Conservation (phyloP, 53 echinoderm and acorn worm genomes). For the Henricia sp. region DNA sequence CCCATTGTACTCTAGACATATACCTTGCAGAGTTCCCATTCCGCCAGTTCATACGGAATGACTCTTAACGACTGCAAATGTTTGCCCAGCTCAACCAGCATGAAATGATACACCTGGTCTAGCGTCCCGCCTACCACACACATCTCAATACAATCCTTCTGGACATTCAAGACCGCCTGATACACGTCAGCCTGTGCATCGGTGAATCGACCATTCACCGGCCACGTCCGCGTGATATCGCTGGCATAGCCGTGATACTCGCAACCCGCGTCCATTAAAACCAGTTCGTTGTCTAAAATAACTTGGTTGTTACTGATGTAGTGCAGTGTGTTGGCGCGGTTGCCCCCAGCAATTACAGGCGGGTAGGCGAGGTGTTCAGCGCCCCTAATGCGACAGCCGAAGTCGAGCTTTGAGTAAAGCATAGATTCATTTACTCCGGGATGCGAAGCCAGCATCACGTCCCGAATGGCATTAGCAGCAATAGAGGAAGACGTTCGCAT, state of each 20-base stretch:
- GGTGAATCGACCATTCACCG: conserved; percentile 81
- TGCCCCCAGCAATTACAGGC: conserved; percentile 97
- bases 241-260: conserved; percentile 99
- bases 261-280: conserved; percentile 98
- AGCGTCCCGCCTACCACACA: conserved; percentile 78
- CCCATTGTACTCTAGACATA: neutral
- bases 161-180: conserved; percentile 79
- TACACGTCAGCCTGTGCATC: conserved; percentile 83
- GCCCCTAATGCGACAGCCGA: conserved; percentile 74
- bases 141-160: conserved; percentile 87
- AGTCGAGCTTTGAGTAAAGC: conserved; percentile 87
- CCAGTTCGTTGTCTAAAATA: conserved; percentile 77
- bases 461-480: conserved; percentile 78
- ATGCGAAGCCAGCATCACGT: conserved; percentile 83
- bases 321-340: conserved; percentile 93
- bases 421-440: conserved; percentile 88
- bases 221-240: conserved; percentile 99
- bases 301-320: conserved; percentile 96
- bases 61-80: conserved; percentile 82
- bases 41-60: conserved; percentile 51
- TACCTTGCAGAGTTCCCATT: conserved; percentile 79
- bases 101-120: conserved; percentile 88
- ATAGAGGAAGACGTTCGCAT: conserved; percentile 83
- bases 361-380: conserved; percentile 96
- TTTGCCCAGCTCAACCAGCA: conserved; percentile 78